Base-by-base conservation (phyloP, 2,113 vertebrate species). In the Formicarius rufipectus region DNA sequence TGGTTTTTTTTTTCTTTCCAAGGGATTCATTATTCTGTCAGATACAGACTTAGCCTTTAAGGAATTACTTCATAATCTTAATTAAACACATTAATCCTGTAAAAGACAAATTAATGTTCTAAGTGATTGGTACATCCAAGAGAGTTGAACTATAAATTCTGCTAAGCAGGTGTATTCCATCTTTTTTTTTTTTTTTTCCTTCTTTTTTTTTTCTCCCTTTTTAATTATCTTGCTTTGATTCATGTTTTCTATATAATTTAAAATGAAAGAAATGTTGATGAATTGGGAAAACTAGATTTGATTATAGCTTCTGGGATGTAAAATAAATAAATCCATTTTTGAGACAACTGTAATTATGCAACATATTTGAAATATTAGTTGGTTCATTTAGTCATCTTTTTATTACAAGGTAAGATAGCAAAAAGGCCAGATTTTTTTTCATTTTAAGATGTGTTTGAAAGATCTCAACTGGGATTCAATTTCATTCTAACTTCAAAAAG, bases 41-140 rank as follows among this genome's bases (percentile, higher is more conserved):
- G 50, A 94, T 71, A 49, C 6, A 89, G 58, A 63, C 27, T 93
- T 95, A 91, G 35, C 63, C 80, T 90, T 87, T 66, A 96, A 96
- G 27, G 84, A 93, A 94, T 95, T 96, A 91, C 71, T 97, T 96
- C 89, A 96, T 95, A 88, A 93, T 93, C 49, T 87, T 95, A 95
- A 96, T 96, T 97, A 96, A 98, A 96, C 84, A 75, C 86, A 74
- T 97, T 97, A 97, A 96, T 91, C 75, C 89, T 95, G 96, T 96
- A 91, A 97, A 96, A 90, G 63, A 62, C 58, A 96, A 97, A 97
- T 94, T 92, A 95, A 80, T 90, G 60, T 96, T 74, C 67, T 84
- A 93, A 97, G 62, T 94, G 79, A 95, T 96, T 64, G 94, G 60
- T 80, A 73, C 55, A 92, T 82, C 56, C 55, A 82, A 75, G 84